Conservation (phyloP, 1,140 invertebrate species). For the Diploscapter pachys region DNA sequence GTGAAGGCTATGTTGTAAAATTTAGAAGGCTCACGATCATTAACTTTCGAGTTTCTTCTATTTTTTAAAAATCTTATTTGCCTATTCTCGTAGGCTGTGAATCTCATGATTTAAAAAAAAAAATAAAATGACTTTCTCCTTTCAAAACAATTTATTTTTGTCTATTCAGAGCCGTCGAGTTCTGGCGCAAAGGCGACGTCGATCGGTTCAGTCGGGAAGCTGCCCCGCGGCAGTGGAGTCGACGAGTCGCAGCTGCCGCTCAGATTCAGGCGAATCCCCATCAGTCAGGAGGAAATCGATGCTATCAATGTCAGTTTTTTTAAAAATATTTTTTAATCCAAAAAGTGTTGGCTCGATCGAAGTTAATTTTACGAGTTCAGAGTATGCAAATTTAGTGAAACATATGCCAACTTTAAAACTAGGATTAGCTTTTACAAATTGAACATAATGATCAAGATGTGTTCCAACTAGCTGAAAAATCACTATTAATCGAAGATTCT, state of each 20-base stretch:
- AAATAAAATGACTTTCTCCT: slow-evolving; percentile 35
- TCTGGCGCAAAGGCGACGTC: slow-evolving; percentile 43
- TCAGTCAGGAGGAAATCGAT: slow-evolving; percentile 52
- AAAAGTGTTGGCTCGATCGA: neutral
- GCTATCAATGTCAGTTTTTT: slow-evolving; percentile 47
- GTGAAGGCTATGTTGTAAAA: too few relatives aligned
- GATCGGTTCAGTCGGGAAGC: slow-evolving; percentile 42
- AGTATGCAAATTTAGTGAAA: too few relatives aligned
- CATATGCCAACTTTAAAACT: too few relatives aligned
- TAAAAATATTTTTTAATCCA: neutral
- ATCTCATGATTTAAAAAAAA: too few relatives aligned
- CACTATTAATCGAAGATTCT: too few relatives aligned
- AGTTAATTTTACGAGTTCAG: neutral
- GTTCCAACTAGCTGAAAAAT: neutral
- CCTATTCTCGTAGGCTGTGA: neutral
- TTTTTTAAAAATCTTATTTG: neutral
- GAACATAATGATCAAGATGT: neutral
- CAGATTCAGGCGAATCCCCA: slow-evolving; percentile 39
- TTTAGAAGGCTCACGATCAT: too few relatives aligned
- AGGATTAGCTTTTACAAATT: neutral
- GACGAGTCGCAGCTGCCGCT: slow-evolving; percentile 43
- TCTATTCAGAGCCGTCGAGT: too few relatives aligned
- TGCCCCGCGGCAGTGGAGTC: slow-evolving; percentile 40
- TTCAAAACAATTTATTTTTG: neutral
- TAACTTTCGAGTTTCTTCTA: too few relatives aligned